phyloP scores from a whole-genome alignment of 2,888 invertebrate species.

The Tinea pellionella region DNA sequence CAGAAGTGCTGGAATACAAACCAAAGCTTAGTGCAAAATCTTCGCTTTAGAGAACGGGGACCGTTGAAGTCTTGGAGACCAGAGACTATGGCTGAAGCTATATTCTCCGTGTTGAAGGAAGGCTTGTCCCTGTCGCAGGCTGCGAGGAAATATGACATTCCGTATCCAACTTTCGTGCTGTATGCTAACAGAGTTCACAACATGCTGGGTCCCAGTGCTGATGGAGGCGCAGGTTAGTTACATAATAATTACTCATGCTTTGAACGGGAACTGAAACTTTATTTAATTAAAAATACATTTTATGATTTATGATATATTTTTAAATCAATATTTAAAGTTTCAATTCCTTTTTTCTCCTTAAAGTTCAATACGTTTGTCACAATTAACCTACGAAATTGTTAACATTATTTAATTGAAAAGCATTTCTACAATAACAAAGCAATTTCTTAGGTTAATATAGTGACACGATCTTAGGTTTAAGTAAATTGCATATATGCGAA shows the following conservation, averaged over 20 bases:
- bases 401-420: background rate
- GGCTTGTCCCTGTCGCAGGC: conserved; percentile 90
- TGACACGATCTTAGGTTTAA: no score
- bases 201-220: conserved; percentile 92
- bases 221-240: conserved; percentile 86
- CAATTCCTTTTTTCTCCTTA: background rate
- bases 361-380: background rate
- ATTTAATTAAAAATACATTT: background rate
- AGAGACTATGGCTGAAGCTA: conserved; percentile 95
- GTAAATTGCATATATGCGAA: no score
- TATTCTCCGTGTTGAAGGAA: conserved; percentile 91
- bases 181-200: conserved; percentile 94
- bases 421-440: background rate
- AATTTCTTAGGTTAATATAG: background rate
- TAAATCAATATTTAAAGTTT: background rate
- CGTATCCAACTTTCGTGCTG: conserved; percentile 92
- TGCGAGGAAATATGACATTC: conserved; percentile 93
- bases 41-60: conserved; percentile 91
- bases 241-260: background rate
- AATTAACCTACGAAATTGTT: background rate
- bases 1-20: conserved; percentile 96
- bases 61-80: conserved; percentile 94
- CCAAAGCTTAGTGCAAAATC: conserved; percentile 89
- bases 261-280: background rate
- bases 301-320: background rate